Percentiles rank a stretch among this genome's conserved stretches.
phyloP scores from a whole-genome alignment of 2,113 vertebrate genomes.

The Pristiophorus japonicus region DNA sequence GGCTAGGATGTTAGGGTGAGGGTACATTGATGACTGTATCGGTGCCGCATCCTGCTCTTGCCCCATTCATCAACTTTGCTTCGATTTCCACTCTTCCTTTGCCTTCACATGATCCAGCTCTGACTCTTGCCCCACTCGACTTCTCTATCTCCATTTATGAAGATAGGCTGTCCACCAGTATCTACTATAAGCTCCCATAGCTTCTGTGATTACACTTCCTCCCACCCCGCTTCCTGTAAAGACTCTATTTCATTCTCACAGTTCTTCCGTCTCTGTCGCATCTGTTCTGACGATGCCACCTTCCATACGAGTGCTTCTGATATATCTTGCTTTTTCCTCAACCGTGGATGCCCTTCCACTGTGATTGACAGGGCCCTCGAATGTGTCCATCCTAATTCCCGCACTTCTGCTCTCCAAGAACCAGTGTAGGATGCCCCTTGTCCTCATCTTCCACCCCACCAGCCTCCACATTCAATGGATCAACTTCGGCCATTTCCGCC shows the following conservation, averaged over 20 bases:
- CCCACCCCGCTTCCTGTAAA: not conserved
- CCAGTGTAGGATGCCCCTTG: not conserved
- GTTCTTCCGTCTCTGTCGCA: not conserved
- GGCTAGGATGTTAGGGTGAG: too few species aligned
- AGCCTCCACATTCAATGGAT: not conserved
- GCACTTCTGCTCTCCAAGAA: not conserved
- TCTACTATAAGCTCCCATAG: not conserved
- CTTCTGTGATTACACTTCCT: not conserved
- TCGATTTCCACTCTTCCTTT: not conserved
- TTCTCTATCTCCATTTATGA: not conserved
- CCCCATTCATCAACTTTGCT: not conserved
- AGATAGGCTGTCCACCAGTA: not conserved
- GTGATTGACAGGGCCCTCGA: not conserved
- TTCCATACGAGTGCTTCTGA: not conserved
- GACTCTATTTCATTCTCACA: not conserved
- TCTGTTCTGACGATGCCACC: not conserved
- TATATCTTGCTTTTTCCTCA: not conserved
- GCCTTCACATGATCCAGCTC: not conserved
- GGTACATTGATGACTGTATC: too few species aligned
- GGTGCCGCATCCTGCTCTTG: not conserved
- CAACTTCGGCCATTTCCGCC: not conserved
- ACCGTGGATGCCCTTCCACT: not conserved
- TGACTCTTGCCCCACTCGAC: not conserved
- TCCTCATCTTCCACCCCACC: not conserved
- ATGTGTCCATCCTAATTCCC: not conserved